Percentiles rank a stretch among this genome's conserved stretches.
phyloP scores from a whole-genome alignment of 2,888 invertebrate species.

The Tineola bisselliella region DNA sequence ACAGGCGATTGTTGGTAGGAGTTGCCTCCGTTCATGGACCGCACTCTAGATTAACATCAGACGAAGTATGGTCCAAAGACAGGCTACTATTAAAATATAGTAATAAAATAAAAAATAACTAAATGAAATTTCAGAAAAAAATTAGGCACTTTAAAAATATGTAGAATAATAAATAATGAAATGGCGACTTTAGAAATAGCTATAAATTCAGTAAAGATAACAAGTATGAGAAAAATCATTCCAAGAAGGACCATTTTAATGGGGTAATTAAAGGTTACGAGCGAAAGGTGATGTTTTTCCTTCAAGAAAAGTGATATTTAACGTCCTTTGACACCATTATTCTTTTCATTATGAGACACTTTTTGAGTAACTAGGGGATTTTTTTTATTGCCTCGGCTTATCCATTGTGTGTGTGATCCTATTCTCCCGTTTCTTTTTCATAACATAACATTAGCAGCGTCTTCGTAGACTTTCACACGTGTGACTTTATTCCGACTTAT shows the following conservation, averaged over 20 bases:
- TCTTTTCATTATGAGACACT: conserved; percentile 25
- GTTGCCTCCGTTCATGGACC: too few relatives aligned
- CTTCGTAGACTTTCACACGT: not conserved
- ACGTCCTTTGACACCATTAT: conserved; percentile 27
- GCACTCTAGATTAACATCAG: too few relatives aligned
- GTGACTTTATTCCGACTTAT: not conserved
- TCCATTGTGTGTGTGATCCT: not conserved
- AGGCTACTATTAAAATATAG: too few relatives aligned
- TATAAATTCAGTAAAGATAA: not conserved
- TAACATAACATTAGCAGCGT: not conserved
- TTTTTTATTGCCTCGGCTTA: not conserved
- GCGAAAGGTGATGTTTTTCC: conserved; percentile 4
- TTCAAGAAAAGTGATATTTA: conserved; percentile 29
- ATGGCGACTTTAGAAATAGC: not conserved
- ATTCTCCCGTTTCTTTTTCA: not conserved
- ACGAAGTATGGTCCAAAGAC: too few relatives aligned
- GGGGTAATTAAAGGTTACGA: conserved; percentile 28
- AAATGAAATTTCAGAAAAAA: too few relatives aligned
- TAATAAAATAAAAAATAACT: too few relatives aligned
- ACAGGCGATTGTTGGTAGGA: too few relatives aligned
- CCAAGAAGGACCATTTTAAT: conserved; percentile 22
- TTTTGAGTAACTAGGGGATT: conserved; percentile 6
- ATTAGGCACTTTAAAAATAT: too few relatives aligned
- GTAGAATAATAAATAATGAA: not conserved
- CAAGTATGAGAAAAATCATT: not conserved